A percentile compares a stretch with the other conserved stretches of the same genome.
Evolutionary conservation across 2,797 vertebrate species (phyloP).

Genomic region (Onychomys arenicola): DNA sequence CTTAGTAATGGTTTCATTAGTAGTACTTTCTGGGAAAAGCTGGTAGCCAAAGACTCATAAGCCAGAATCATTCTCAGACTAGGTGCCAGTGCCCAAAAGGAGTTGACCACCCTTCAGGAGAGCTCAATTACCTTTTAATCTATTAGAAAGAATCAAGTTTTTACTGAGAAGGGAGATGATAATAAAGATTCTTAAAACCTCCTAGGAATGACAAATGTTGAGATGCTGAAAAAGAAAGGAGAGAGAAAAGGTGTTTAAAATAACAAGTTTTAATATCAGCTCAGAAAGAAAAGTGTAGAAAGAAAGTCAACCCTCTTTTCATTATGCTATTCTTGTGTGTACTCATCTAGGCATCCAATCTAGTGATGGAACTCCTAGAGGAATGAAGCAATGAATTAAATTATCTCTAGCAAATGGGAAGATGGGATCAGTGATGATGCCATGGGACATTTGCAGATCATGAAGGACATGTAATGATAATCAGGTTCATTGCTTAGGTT

Average conservation of each 20-base stretch:
- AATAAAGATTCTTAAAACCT: neutral
- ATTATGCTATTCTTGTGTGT: neutral
- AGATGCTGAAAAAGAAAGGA: conserved; percentile 8
- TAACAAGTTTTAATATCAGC: neutral
- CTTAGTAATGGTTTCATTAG: conserved; percentile 82
- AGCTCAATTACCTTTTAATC: conserved; percentile 42
- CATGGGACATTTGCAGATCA: neutral
- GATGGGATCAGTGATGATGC: neutral
- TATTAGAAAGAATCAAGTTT: conserved; percentile 14
- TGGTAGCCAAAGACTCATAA: conserved; percentile 68
- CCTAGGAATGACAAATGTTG: neutral
- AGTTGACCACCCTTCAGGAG: conserved; percentile 51
- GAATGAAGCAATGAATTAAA: conserved; percentile 44
- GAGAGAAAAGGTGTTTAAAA: neutral
- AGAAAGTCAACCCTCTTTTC: neutral
- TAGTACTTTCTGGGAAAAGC: conserved; percentile 81
- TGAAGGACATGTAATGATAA: neutral
- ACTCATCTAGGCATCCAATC: neutral
- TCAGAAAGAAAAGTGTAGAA: neutral
- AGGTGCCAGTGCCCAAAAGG: conserved; percentile 80
- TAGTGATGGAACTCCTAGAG: neutral
- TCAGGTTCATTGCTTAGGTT: neutral
- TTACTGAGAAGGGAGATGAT: conserved; percentile 7
- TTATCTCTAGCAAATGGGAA: neutral
- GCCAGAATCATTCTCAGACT: conserved; percentile 76